Conservation (phyloP, 1,140 invertebrate genomes). For the Rhopalosiphum padi region DNA sequence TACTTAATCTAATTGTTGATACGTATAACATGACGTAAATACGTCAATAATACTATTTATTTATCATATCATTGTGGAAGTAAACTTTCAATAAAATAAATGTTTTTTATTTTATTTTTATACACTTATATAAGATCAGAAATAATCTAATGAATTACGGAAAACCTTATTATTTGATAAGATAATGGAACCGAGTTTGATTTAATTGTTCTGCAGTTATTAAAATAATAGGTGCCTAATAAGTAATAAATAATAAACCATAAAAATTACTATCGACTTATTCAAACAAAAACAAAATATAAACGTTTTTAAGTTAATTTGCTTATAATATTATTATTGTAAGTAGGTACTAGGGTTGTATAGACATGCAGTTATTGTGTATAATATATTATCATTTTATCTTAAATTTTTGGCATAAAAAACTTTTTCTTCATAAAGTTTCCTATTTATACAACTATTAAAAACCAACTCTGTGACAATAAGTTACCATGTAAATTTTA, state of each 20-base stretch:
- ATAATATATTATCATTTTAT: not conserved
- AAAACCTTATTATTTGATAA: not conserved
- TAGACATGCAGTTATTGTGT: not conserved
- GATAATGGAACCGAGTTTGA: not conserved
- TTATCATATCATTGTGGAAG: not conserved
- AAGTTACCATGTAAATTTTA: not conserved
- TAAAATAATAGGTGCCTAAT: not conserved
- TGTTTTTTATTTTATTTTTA: not conserved
- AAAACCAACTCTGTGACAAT: not conserved
- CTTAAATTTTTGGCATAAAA: not conserved
- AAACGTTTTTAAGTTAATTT: not conserved
- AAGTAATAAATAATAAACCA: not conserved
- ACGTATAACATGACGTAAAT: not conserved
- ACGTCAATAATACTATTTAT: not conserved
- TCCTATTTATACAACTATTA: not conserved
- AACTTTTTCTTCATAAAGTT: not conserved
- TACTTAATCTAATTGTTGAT: not conserved
- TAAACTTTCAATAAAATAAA: not conserved
- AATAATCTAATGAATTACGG: not conserved
- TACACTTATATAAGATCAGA: not conserved
- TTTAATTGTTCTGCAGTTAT: not conserved
- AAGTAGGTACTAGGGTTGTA: not conserved
- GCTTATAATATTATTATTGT: not conserved
- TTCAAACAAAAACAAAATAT: not conserved
- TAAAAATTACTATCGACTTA: not conserved